Evolutionary conservation across 2,888 invertebrate species (phyloP).

Genomic region (Pammene fasciana): DNA sequence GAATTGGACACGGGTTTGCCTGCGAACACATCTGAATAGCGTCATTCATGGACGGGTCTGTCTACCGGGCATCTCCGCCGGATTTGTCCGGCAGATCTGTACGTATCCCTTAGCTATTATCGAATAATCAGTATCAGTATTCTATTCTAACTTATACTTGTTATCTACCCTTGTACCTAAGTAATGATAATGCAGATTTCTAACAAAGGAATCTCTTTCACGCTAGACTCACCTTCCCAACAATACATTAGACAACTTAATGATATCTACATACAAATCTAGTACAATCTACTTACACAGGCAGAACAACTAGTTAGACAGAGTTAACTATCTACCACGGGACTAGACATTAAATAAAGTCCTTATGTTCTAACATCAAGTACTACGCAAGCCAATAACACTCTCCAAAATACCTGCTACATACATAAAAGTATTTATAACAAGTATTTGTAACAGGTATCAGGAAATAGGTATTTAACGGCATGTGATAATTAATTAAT

Average conservation of each 20-base stretch:
- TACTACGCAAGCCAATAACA: constrained; percentile 30
- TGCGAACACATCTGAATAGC: too few species aligned
- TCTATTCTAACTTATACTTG: too few species aligned
- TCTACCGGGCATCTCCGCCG: too few species aligned
- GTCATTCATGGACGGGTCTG: too few species aligned
- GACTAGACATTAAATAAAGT: constrained; percentile 13
- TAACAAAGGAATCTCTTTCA: constrained; percentile 15
- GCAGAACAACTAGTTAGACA: constrained; percentile 19
- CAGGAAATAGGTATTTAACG: constrained; percentile 29
- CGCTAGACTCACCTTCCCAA: constrained; percentile 20
- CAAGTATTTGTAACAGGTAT: constrained; percentile 28
- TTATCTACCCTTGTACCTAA: background rate
- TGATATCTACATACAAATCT: constrained; percentile 9
- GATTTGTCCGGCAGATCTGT: too few species aligned
- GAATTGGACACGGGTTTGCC: too few species aligned
- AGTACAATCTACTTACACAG: background rate
- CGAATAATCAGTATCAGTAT: too few species aligned
- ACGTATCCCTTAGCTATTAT: too few species aligned
- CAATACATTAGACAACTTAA: constrained; percentile 22
- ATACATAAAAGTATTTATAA: constrained; percentile 27
- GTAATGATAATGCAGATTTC: background rate
- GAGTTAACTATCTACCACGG: constrained; percentile 20
- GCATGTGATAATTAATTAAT: constrained; percentile 39
- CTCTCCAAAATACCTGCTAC: constrained; percentile 20
- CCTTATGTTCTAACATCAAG: constrained; percentile 25